Evolutionary conservation across 2,888 invertebrate species (phyloP).

Genomic region (Volucella inanis): DNA sequence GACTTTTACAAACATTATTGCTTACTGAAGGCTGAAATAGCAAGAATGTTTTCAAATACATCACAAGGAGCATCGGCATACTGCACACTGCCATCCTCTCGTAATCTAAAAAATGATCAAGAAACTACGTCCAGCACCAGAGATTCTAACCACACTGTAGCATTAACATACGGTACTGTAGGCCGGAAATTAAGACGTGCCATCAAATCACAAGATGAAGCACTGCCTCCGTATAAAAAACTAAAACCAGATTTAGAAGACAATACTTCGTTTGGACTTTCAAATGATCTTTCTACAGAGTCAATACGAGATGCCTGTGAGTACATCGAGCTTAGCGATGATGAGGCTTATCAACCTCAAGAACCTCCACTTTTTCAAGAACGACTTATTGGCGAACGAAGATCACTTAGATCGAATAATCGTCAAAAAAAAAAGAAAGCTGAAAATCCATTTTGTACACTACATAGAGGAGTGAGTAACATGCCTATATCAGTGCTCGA

Average conservation of each 20-base stretch:
- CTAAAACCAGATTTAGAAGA: constrained; percentile 63
- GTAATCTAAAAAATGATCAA: constrained; percentile 50
- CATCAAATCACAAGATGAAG: constrained; percentile 65
- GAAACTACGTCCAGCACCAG: constrained; percentile 13
- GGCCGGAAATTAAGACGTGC: constrained; percentile 63
- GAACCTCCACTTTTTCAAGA: constrained; percentile 77
- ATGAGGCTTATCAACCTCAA: constrained; percentile 79
- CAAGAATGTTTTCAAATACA: constrained; percentile 67
- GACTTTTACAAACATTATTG: neutral
- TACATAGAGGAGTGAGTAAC: constrained; percentile 38
- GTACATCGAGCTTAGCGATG: constrained; percentile 79
- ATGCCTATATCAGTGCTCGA: constrained; percentile 28
- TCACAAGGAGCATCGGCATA: constrained; percentile 70
- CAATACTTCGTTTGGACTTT: constrained; percentile 77
- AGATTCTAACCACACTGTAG: constrained; percentile 40
- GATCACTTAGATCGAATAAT: constrained; percentile 69
- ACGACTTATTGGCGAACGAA: constrained; percentile 54
- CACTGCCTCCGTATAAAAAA: constrained; percentile 71
- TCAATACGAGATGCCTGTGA: constrained; percentile 80
- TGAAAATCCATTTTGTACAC: constrained; percentile 77
- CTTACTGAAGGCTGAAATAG: constrained; percentile 10
- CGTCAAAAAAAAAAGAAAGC: constrained; percentile 69
- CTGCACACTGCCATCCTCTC: constrained; percentile 62
- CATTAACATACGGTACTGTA: constrained; percentile 56
- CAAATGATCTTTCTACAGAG: constrained; percentile 80